Evolutionary conservation across 2,797 vertebrate species (phyloP), one percentile per base, ranked within the genome.

Genomic region (Enteromius thamalakanensis): DNA sequence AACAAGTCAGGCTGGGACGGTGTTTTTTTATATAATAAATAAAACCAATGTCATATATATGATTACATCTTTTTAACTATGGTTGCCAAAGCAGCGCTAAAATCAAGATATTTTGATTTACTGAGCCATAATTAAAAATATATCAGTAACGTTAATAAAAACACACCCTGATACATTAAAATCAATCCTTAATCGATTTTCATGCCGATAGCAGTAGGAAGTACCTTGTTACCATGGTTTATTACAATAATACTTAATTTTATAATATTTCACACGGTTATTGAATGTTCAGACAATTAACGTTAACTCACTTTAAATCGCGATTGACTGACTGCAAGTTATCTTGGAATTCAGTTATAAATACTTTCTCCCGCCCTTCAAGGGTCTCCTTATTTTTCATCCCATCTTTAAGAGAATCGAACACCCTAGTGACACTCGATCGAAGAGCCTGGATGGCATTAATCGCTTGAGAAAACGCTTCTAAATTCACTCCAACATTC

Each of bases 381-480:
- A 98, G 91, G 0, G 96, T 97, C 87, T 98, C 97, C 84, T 96
- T 96, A 91, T 97, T 97, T 86, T 96, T 96, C 96, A 97, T 97
- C 9, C 98, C 97, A 90, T 98, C 97, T 89, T 98, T 98, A 82
- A 99, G 94, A 82, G 95, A 97, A 90, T 98, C 97, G 90, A 99
- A 99, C 45, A 98, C 97, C 62, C 97, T 91, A 45, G 95, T 99
- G 64, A 99, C 97, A 89, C 97, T 98, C 76, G 97, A 98, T 10
- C 98, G 95, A n/a, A 99, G 94, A 4, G 97, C 97, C 92, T 99
- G 98, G 70, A 99, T 97, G 7, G 97, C 97, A 84, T 91, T 95
- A 67, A 99, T 99, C 3, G 97, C 98, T 85, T 98, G 97, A 15
- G 97, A 95, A 60, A 99, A 99, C 3, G 97, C 98, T 90, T 99